Percentiles rank a stretch among this genome's conserved stretches.
Evolutionary conservation across 2,888 invertebrate species (phyloP).

Genomic region (Dorcus parallelipipedus): DNA sequence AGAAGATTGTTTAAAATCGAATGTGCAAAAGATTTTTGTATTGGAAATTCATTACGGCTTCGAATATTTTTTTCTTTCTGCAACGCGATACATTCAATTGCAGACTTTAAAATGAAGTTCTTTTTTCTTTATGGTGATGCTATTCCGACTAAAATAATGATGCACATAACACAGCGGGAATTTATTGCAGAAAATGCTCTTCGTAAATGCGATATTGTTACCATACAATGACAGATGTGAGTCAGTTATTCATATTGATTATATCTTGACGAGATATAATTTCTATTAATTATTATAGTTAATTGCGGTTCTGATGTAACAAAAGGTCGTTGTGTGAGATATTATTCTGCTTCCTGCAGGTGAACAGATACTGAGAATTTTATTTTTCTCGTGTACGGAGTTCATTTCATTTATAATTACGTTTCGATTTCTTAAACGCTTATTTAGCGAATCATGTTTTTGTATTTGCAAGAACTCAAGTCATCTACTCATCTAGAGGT

Average conservation of each 20-base stretch:
- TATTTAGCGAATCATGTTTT: no score
- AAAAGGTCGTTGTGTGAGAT: no score
- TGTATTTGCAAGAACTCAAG: no score
- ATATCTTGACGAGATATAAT: constrained; percentile 1
- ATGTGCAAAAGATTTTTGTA: neutral
- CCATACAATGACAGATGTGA: constrained; percentile 23
- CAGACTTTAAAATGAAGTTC: neutral
- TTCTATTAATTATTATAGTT: neutral
- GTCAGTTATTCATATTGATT: constrained; percentile 18
- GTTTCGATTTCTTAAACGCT: no score
- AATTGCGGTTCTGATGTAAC: neutral
- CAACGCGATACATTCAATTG: neutral
- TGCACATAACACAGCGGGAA: neutral
- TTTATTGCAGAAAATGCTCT: constrained; percentile 2
- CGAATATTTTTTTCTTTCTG: neutral
- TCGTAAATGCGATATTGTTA: constrained; percentile 16
- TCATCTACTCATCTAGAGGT: no score
- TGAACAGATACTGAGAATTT: no score
- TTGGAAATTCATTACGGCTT: neutral
- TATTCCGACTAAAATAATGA: neutral
- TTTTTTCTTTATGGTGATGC: neutral
- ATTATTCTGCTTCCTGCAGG: no score
- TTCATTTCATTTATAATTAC: no score
- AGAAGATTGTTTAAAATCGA: neutral
- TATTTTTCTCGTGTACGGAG: no score